Evolutionary conservation across 2,888 invertebrate genomes (phyloP), one percentile per base, ranked within the genome.

Genomic region (Dichetophora obliterata): DNA sequence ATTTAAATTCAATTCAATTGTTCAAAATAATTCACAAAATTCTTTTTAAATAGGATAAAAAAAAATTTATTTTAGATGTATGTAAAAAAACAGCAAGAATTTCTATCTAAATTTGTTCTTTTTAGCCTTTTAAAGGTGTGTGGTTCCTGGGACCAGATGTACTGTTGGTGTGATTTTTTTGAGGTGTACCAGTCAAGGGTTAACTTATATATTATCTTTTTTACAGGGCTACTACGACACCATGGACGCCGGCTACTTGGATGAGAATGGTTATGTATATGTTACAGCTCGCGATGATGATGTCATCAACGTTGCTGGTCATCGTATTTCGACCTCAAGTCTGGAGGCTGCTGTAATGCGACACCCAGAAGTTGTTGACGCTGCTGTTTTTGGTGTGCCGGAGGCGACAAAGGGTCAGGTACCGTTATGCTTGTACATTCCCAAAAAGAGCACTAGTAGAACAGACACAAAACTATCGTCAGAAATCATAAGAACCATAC

Each of bases 271-370:
- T 0, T 95, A 95, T 75, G 91, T 98, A 2, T 96, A 94, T 89
- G 96, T 98, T 16, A 95, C 96, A 71, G 95, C 97, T 0, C 91
- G 98, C 48, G 96, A 96, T 78, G 98, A 98, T 90, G 98, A 98
- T 89, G 95, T 90, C 22, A 98, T 98, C 84, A 98, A 98, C 87
- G 98, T 98, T 0, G 96, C 98, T 0, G 98, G 98, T 0, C 98
- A 98, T 88, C 91, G 98, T 72, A 91, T 98, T 59, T 96, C 97
- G 0, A 96, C 97, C 0, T 93, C 95, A 0, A 95, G 96, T 0
- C 89, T 98, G 4, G 98, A 98, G 88, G 97, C 98, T 88, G 96
- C 97, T 0, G 93, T 97, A 14, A 88, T 97, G 59, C 92, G 94
- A 16, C 96, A 97, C 90, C 93, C 94, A 0, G 93, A 95, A 80